Percentiles rank a stretch among this genome's conserved stretches.
phyloP scores from a whole-genome alignment of 2,797 vertebrate genomes.

The Philypnodon macrostomus region DNA sequence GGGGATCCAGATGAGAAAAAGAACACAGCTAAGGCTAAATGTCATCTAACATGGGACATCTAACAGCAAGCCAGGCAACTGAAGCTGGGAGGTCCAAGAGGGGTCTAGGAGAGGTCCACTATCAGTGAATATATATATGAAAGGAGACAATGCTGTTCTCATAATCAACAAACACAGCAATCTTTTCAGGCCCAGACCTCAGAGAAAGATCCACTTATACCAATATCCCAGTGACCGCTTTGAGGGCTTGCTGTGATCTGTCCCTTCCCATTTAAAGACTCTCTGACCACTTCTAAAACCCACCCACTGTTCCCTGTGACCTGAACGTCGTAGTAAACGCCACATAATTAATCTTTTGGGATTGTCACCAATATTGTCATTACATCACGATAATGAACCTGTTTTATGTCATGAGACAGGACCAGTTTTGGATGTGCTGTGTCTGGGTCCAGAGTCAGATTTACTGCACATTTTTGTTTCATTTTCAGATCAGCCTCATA shows the following conservation, averaged over 20 bases:
- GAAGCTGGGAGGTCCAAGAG: too few relatives aligned
- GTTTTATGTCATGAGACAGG: not conserved
- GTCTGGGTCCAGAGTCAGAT: not conserved
- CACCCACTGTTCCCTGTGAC: slow-evolving; percentile 1
- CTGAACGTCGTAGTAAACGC: slow-evolving; percentile 6
- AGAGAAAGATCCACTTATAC: not conserved
- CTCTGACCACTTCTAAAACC: not conserved
- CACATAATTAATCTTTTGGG: not conserved
- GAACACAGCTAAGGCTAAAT: too few relatives aligned
- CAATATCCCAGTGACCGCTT: not conserved
- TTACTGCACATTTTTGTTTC: not conserved
- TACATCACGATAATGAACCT: not conserved
- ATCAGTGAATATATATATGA: not conserved
- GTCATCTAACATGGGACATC: too few relatives aligned
- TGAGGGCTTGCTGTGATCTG: not conserved
- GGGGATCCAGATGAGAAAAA: too few relatives aligned
- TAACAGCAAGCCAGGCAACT: too few relatives aligned
- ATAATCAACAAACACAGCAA: slow-evolving; percentile 5
- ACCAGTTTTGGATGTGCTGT: slow-evolving; percentile 1
- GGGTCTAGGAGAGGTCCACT: too few relatives aligned
- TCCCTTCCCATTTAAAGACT: not conserved
- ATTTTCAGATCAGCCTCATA: not conserved
- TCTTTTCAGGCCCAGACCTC: not conserved
- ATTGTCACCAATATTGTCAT: not conserved
- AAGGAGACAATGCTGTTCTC: not conserved